phyloP scores from a whole-genome alignment of 2,113 vertebrate genomes.

The Pluvialis apricaria region DNA sequence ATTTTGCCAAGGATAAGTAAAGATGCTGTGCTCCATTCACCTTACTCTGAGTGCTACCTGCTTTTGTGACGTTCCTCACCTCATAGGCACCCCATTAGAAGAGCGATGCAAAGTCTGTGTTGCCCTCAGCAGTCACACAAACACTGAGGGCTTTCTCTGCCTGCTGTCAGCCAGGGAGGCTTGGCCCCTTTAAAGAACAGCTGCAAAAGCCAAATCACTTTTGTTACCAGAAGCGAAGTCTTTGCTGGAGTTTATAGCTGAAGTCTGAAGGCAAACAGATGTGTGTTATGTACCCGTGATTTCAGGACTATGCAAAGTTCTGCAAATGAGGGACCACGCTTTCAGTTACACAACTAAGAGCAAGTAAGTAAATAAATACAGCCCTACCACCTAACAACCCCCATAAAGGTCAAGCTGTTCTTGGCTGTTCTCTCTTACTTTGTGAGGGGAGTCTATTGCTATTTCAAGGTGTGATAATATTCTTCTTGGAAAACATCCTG shows the following conservation, averaged over 20 bases:
- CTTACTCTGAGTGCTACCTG: neutral
- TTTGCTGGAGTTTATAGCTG: neutral
- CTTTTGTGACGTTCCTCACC: neutral
- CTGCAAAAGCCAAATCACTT: neutral
- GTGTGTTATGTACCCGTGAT: neutral
- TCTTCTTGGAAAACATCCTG: slow-evolving; percentile 31
- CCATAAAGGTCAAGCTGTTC: slow-evolving; percentile 24
- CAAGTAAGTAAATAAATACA: neutral
- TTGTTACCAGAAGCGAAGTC: neutral
- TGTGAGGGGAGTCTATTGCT: neutral
- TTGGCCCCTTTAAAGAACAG: neutral
- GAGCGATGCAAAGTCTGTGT: neutral
- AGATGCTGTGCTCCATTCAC: neutral
- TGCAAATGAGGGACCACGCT: neutral
- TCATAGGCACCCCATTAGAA: neutral
- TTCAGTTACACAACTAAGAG: neutral
- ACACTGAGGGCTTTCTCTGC: neutral
- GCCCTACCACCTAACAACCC: neutral
- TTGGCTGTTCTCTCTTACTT: neutral
- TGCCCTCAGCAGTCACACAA: neutral
- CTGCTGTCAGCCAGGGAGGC: neutral
- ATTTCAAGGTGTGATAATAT: slow-evolving; percentile 51
- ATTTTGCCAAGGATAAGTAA: neutral
- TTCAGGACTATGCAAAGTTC: neutral
- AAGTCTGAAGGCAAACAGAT: neutral